A percentile compares a stretch with the other conserved stretches of the same genome.
phyloP scores from a whole-genome alignment of 1,140 invertebrate genomes.

The Trissolcus basalis region DNA sequence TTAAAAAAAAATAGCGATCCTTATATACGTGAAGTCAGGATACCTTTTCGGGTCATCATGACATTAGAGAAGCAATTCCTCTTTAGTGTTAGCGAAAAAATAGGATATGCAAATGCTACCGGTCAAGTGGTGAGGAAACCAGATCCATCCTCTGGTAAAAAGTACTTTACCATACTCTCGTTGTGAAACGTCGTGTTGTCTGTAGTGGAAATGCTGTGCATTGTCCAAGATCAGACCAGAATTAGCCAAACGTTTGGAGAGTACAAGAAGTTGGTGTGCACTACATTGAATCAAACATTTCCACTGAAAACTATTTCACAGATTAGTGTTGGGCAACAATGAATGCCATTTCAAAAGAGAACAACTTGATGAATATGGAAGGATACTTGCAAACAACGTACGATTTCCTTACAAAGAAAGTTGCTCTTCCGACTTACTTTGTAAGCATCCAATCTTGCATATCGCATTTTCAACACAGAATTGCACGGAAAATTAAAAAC shows the following conservation, averaged over 20 bases:
- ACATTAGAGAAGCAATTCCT: too few species aligned
- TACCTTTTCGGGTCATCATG: too few species aligned
- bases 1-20: too few species aligned
- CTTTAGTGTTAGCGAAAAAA: not conserved
- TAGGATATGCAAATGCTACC: constrained; percentile 1
- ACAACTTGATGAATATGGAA: not conserved
- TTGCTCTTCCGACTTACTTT: not conserved
- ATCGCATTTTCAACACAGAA: not conserved
- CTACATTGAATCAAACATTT: not conserved
- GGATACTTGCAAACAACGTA: not conserved
- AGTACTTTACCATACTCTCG: constrained; percentile 1
- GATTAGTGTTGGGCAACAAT: constrained; percentile 6
- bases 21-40: too few species aligned
- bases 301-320: not conserved
- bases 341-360: constrained; percentile 5
- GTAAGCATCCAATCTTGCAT: not conserved
- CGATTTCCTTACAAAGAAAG: not conserved
- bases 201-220: not conserved
- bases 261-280: not conserved
- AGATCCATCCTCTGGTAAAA: not conserved
- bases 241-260: not conserved
- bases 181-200: constrained; percentile 1
- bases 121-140: constrained; percentile 1
- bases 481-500: not conserved
- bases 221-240: not conserved